Evolutionary conservation across 2,113 vertebrate species (phyloP), one percentile per base, ranked within the genome.

Genomic region (Tonatia bakeri): DNA sequence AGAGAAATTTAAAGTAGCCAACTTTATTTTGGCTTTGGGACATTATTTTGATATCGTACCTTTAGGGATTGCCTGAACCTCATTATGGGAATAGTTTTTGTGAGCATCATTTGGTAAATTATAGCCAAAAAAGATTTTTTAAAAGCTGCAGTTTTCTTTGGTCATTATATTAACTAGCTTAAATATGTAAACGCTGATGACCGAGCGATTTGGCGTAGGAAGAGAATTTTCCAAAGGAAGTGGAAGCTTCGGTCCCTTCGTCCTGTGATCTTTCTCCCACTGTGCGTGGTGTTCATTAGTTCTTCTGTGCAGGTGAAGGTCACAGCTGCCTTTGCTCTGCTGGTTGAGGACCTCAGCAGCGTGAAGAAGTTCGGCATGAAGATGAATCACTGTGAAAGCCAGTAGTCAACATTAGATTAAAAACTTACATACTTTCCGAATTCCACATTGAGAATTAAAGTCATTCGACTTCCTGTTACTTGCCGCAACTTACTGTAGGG

Each of bases 131-230:
- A 61, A 89, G 7, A 24, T 59, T 59, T 59, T 56, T 59, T 24
- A 81, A 19, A 65, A 95, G 19, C 56, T 47, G 43, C 69, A 43
- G 54, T 43, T 43, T 90, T 75, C 59, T 95, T 45, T 2, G 45
- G 31, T 61, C 24, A 26, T 69, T 69, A 61, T 61, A 8, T 91
- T 70, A 89, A 50, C 75, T 77, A 61, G 40, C 47, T 79, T 92
- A 73, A 86, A 26, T 69, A 87, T 59, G 40, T 95, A 92, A 82
- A 52, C 86, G 43, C 77, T 82, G n/a, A 12, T 91, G 91, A 75
- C 26, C 22, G 56, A 56, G 83, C 24, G 31, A 84, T 64, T 50
- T 84, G 33, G 50, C 17, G 43, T 80, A 61, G 65, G 45, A 70
- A 79, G n/a, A 73, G 28, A 94, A 12, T 73, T 67, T 83, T 59